These are phyloP conservation scores for Drosophila koepferae DNA, from an alignment of 2,888 invertebrate genomes.

Conservation along the genomic window DNA sequence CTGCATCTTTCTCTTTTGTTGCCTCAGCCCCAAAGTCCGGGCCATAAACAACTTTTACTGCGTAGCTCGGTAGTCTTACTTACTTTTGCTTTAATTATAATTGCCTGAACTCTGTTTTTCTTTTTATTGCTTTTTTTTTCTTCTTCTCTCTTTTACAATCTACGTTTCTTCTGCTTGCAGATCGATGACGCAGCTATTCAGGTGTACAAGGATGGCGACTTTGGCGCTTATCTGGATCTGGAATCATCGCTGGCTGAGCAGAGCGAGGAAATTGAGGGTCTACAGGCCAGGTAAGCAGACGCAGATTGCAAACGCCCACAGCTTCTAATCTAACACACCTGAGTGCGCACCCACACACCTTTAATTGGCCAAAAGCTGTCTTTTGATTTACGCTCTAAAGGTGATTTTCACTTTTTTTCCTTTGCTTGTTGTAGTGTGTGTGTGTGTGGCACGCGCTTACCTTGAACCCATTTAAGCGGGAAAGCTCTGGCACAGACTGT, in stretches of 20 bases:
- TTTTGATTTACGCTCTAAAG: constrained; percentile 31
- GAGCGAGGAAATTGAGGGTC: constrained; percentile 98
- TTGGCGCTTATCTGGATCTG: constrained; percentile 98
- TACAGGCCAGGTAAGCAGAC: constrained; percentile 93
- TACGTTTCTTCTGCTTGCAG: constrained; percentile 86
- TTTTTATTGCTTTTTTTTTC: background rate
- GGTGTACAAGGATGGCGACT: constrained; percentile 98
- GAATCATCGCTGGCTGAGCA: constrained; percentile 98
- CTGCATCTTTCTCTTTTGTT: constrained; percentile 64
- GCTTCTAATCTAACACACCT: constrained; percentile 47
- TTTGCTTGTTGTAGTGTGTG: no score
- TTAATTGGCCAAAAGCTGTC: constrained; percentile 32
- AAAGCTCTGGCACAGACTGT: constrained; percentile 17
- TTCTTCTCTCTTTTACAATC: background rate
- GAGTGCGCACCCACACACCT: constrained; percentile 28
- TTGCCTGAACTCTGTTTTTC: constrained; percentile 42
- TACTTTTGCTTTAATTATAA: constrained; percentile 72
- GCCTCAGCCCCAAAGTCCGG: constrained; percentile 20
- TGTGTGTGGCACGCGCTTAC: constrained; percentile 28
- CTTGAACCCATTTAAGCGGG: constrained; percentile 62
- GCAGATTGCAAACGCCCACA: constrained; percentile 2
- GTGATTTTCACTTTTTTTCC: constrained; percentile 63
- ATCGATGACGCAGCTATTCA: constrained; percentile 98
- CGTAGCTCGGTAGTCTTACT: constrained; percentile 55
- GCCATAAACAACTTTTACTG: constrained; percentile 79